Conservation (phyloP, 2,113 vertebrate species). For the Amphiprion ocellaris region DNA sequence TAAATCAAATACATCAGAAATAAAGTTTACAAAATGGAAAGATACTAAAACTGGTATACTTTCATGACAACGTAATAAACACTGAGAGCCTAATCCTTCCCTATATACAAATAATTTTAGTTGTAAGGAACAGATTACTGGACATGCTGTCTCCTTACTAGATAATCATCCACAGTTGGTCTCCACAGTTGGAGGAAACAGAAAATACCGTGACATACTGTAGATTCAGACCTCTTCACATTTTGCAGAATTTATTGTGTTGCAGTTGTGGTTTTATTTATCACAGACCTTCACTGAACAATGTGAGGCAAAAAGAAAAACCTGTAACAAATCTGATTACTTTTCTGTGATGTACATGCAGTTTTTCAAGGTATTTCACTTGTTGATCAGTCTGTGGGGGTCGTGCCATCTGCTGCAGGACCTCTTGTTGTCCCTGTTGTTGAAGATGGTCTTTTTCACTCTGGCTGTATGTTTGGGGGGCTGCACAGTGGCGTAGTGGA, state of each 20-base stretch:
- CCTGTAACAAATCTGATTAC: too few species aligned
- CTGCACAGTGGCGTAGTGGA: too few species aligned
- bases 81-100: background rate
- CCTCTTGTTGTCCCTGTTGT: background rate
- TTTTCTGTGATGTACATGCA: too few species aligned
- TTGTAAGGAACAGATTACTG: constrained; percentile 7
- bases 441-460: background rate
- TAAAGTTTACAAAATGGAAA: background rate
- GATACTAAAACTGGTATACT: background rate
- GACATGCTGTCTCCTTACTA: background rate
- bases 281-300: background rate
- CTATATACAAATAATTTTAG: background rate
- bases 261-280: background rate
- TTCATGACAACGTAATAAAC: background rate
- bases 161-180: constrained; percentile 36
- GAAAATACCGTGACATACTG: background rate
- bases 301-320: too few species aligned
- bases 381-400: background rate
- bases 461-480: constrained; percentile 1
- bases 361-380: background rate
- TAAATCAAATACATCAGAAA: background rate
- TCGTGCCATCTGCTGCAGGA: constrained; percentile 6
- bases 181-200: constrained; percentile 22
- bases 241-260: background rate
- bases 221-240: background rate